Conservation (phyloP, 2,797 vertebrate species). For the Tokudaia muenninki region DNA sequence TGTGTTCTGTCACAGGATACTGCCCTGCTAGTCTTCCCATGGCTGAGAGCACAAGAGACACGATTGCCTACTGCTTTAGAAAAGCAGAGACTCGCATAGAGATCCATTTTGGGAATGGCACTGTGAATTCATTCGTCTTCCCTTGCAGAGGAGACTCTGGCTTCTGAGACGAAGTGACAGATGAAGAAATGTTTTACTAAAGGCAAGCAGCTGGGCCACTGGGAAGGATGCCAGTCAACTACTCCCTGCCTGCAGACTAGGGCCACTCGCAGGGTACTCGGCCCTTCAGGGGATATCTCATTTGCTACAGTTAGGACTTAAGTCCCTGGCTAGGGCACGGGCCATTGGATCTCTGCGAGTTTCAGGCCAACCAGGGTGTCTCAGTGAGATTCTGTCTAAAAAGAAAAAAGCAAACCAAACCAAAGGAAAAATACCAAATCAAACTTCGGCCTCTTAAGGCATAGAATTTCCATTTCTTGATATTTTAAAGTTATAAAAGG, state of each 20-base stretch:
- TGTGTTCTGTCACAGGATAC: not conserved
- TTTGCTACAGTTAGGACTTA: not conserved
- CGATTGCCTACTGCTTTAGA: not conserved
- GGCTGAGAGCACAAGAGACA: not conserved
- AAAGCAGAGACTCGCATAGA: not conserved
- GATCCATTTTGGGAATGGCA: not conserved
- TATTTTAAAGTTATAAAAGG: constrained; percentile 44
- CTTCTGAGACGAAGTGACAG: not conserved
- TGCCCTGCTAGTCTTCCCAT: not conserved
- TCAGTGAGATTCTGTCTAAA: not conserved
- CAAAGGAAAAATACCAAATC: not conserved
- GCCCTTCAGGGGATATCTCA: not conserved
- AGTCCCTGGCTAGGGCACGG: not conserved
- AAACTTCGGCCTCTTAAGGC: not conserved
- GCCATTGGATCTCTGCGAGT: not conserved
- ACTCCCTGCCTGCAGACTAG: not conserved
- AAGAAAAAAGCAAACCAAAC: not conserved
- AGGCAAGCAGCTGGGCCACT: not conserved
- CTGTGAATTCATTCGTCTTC: not conserved
- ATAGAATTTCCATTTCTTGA: constrained; percentile 10
- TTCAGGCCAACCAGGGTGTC: not conserved
- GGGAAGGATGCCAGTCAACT: not conserved
- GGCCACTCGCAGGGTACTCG: not conserved
- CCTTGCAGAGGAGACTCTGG: not conserved
- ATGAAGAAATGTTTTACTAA: constrained; percentile 13